Percentiles rank a stretch among this genome's conserved stretches.
Evolutionary conservation across 1,140 invertebrate genomes (phyloP).

Genomic region (Microplitis mediator): DNA sequence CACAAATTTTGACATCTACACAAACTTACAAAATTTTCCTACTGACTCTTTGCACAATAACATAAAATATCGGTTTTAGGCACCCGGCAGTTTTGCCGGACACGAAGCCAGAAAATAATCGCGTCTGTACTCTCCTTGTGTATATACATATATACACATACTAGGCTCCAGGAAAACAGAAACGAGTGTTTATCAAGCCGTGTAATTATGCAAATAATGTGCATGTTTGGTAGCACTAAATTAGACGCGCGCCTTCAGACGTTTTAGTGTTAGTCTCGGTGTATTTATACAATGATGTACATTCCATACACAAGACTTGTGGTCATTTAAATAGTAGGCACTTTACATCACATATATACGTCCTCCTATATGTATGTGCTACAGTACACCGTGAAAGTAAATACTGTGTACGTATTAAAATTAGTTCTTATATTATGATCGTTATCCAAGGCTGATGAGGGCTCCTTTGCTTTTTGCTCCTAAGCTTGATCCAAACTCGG

Average conservation of each 20-base stretch:
- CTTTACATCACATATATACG: background rate
- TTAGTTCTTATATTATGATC: slow-evolving; percentile 11
- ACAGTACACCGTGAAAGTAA: slow-evolving; percentile 10
- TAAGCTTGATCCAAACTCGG: background rate
- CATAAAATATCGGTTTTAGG: no score
- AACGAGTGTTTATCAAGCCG: slow-evolving; percentile 41
- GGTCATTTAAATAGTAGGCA: background rate
- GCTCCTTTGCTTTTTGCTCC: background rate
- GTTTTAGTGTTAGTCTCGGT: slow-evolving; percentile 8
- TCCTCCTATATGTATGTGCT: background rate
- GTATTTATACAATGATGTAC: background rate
- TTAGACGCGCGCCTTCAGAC: slow-evolving; percentile 35
- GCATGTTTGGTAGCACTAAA: slow-evolving; percentile 44
- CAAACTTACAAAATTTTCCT: no score
- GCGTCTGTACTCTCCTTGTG: background rate
- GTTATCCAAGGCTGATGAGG: slow-evolving; percentile 19
- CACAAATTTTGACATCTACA: no score
- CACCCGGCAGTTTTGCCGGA: background rate
- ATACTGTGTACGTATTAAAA: slow-evolving; percentile 4
- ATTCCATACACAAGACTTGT: background rate
- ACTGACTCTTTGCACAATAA: no score
- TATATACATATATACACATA: no score
- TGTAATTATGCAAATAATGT: slow-evolving; percentile 44
- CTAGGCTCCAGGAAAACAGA: slow-evolving; percentile 33
- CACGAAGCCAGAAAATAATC: slow-evolving; percentile 9